Evolutionary conservation across 1,140 invertebrate species (phyloP).

Genomic region (Ganaspis sp.): DNA sequence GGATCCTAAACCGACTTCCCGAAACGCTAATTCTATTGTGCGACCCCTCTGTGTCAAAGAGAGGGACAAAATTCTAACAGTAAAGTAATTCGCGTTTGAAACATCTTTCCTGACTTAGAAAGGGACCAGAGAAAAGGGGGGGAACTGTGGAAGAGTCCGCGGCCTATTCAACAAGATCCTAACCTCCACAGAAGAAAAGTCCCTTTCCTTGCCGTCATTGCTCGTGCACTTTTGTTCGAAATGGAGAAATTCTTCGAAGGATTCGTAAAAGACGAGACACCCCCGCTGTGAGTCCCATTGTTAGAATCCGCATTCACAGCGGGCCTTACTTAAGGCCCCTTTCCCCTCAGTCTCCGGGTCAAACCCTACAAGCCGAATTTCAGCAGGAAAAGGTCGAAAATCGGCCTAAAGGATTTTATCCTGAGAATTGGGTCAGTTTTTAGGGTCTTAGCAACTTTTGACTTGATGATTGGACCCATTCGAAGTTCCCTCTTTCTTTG

Average conservation of each 20-base stretch:
- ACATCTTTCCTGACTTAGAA: constrained; percentile 15
- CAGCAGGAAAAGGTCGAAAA: constrained; percentile 26
- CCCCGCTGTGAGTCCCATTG: constrained; percentile 62
- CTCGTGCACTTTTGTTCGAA: constrained; percentile 56
- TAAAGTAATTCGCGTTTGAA: constrained; percentile 58
- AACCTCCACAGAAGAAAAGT: constrained; percentile 7
- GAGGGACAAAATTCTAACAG: constrained; percentile 38
- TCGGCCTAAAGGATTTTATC: constrained; percentile 23
- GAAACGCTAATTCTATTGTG: constrained; percentile 71
- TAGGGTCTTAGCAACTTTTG: constrained; percentile 23
- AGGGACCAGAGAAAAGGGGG: not conserved
- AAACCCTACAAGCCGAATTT: not conserved
- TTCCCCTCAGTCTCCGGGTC: not conserved
- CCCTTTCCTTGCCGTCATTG: constrained; percentile 4
- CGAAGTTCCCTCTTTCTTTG: not conserved
- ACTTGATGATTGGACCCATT: constrained; percentile 16
- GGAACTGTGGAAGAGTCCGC: not conserved
- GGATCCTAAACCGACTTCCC: constrained; percentile 69
- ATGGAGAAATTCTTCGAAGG: constrained; percentile 70
- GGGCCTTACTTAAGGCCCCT: constrained; percentile 30
- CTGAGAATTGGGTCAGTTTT: constrained; percentile 25
- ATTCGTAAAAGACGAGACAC: constrained; percentile 60
- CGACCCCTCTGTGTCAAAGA: constrained; percentile 39
- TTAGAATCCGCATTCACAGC: constrained; percentile 50
- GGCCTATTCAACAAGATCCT: not conserved